Evolutionary conservation across 2,888 invertebrate genomes (phyloP), one percentile per base, ranked within the genome.

Genomic region (Biston stratarius): DNA sequence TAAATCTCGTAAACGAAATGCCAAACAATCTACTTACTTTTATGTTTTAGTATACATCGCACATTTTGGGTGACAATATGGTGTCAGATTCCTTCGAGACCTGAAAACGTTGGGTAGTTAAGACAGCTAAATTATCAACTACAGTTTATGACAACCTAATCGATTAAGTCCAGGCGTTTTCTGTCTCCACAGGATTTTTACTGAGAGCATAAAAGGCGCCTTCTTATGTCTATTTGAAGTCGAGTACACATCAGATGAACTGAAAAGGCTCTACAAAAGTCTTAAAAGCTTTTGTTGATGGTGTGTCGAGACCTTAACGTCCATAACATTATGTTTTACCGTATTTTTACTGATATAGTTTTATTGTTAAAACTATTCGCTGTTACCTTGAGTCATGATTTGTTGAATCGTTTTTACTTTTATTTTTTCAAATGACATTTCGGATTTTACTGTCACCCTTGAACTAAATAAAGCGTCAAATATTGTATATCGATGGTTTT

Each of bases 341-440:
- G 86, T 91, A 91, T 88, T 91, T 45, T 89, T 91, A 91, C 88
- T 83, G 74, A 83, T 90, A 88, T 91, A 88, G 90, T 91, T 92
- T 92, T 91, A 86, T 84, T 89, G 89, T 92, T 92, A 88, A 91
- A 92, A 91, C 92, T 92, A 89, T 89, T 83, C 83, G 83, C 90
- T 90, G 91, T 94, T 94, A 93, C 92, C 91, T 90, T 91, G 90
- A 92, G 93, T 93, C 93, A 92, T 90, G 88, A 91, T 90, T 93
- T 93, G 93, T 93, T 94, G 79, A 92, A 91, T 90, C 87, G 90
- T 92, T 93, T 91, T 92, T 91, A 90, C 88, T 91, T 85, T 91
- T 87, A 89, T 90, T 91, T 90, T 91, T 89, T 90, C 83, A 87
- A 91, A 91, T 91, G 91, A 91, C 90, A 92, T 91, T 89, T 83